Evolutionary conservation across 2,888 invertebrate species (phyloP).

Genomic region (Dicyrtomina minuta): DNA sequence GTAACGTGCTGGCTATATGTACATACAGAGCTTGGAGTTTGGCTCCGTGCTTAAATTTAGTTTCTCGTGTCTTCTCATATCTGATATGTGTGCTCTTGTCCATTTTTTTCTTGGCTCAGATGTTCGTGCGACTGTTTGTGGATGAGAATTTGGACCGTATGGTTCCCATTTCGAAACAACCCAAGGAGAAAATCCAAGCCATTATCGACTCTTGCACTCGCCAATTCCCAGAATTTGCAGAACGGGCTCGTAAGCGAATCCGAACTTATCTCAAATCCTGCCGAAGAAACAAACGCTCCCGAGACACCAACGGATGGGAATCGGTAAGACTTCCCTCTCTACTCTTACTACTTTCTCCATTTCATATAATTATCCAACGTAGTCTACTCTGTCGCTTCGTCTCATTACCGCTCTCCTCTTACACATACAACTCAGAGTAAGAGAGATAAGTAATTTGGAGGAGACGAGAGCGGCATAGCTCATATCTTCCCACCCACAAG

Average conservation of each 20-base stretch:
- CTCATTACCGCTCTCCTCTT: not conserved
- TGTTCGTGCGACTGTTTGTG: slow-evolving; percentile 95
- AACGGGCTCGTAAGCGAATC: slow-evolving; percentile 89
- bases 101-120: slow-evolving; percentile 66
- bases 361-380: not conserved
- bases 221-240: slow-evolving; percentile 95
- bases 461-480: too few relatives aligned
- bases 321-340: slow-evolving; percentile 65
- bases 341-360: slow-evolving; percentile 6
- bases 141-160: slow-evolving; percentile 95
- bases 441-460: too few relatives aligned
- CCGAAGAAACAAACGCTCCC: slow-evolving; percentile 86
- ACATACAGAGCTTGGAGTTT: too few relatives aligned
- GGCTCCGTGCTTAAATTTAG: not conserved
- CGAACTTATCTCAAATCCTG: slow-evolving; percentile 94
- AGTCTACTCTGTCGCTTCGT: too few relatives aligned
- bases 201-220: slow-evolving; percentile 95
- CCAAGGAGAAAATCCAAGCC: slow-evolving; percentile 96
- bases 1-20: too few relatives aligned
- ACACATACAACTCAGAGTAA: too few relatives aligned
- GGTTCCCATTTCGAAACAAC: slow-evolving; percentile 96
- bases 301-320: slow-evolving; percentile 83
- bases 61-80: not conserved
- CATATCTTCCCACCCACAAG: too few relatives aligned
- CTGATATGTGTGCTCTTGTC: too few relatives aligned